These are phyloP conservation scores for Helleia helle DNA, from an alignment of 2,888 invertebrate genomes.

Conservation along the genomic window DNA sequence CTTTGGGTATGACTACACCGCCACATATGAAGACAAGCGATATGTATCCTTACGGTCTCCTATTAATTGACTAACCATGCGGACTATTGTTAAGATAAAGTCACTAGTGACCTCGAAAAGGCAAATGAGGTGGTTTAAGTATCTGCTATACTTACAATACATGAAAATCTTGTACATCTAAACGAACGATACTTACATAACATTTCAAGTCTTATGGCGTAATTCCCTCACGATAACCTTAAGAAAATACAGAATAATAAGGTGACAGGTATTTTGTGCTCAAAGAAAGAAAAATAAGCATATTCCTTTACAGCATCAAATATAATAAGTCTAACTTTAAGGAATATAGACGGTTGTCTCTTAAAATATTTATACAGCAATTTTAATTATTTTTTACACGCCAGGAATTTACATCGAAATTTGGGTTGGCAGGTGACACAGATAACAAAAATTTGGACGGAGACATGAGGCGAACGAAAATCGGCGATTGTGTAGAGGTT, in stretches of 20 bases:
- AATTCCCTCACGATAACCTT: slow-evolving; percentile 24
- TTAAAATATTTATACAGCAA: slow-evolving; percentile 56
- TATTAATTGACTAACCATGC: slow-evolving; percentile 31
- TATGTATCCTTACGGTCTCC: slow-evolving; percentile 53
- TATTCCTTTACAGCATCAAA: slow-evolving; percentile 56
- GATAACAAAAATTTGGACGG: slow-evolving; percentile 51
- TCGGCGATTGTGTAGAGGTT: slow-evolving; percentile 24
- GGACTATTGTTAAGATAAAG: slow-evolving; percentile 24
- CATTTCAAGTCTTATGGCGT: slow-evolving; percentile 15
- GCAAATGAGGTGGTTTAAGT: slow-evolving; percentile 21
- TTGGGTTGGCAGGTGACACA: slow-evolving; percentile 9
- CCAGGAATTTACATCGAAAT: slow-evolving; percentile 42
- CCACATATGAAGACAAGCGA: slow-evolving; percentile 59
- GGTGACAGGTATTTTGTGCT: background rate
- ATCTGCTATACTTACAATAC: slow-evolving; percentile 12
- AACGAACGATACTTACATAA: slow-evolving; percentile 1
- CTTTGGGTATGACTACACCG: slow-evolving; percentile 51
- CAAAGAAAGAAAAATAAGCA: slow-evolving; percentile 33
- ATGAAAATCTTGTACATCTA: slow-evolving; percentile 3
- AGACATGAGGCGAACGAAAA: slow-evolving; percentile 50
- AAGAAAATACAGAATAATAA: background rate
- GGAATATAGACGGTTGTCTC: slow-evolving; percentile 52
- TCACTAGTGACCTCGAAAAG: slow-evolving; percentile 16
- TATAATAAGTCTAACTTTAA: slow-evolving; percentile 34
- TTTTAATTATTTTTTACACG: slow-evolving; percentile 48